These are phyloP conservation scores for Noctua pronuba DNA, from an alignment of 2,888 invertebrate genomes.

Conservation along the genomic window DNA sequence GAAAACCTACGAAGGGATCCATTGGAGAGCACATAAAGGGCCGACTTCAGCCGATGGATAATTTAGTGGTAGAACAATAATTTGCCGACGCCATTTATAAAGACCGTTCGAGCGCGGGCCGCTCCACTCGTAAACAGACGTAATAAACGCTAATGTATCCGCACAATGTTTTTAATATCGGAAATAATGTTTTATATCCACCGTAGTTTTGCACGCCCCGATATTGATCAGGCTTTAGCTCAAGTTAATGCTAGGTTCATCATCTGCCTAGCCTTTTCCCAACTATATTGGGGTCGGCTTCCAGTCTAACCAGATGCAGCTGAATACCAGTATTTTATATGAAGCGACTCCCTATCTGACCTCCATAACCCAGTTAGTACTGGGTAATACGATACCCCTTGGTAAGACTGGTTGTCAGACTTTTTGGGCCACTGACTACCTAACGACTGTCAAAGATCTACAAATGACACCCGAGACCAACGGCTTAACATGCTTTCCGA, in stretches of 20 bases:
- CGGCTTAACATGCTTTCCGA: no score
- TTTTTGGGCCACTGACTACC: no score
- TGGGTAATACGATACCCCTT: no score
- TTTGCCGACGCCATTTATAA: conserved; percentile 69
- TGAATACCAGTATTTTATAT: no score
- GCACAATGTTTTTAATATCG: conserved; percentile 66
- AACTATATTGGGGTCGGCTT: no score
- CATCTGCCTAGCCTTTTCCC: no score
- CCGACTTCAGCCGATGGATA: conserved; percentile 59
- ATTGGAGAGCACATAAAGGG: conserved; percentile 57
- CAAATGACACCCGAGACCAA: no score
- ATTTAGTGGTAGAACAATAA: conserved; percentile 70
- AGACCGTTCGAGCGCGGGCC: conserved; percentile 57
- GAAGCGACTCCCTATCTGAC: no score
- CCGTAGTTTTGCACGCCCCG: conserved; percentile 44
- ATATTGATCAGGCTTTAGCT: conserved; percentile 39
- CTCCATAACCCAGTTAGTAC: no score
- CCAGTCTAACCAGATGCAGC: no score
- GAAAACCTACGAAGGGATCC: conserved; percentile 53
- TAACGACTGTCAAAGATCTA: no score
- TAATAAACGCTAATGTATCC: conserved; percentile 69
- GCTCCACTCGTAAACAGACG: conserved; percentile 64
- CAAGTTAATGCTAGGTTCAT: conserved; percentile 14
- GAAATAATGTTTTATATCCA: conserved; percentile 57
- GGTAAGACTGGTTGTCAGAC: no score